These are phyloP conservation scores for Sinocyclocheilus rhinocerous DNA, from an alignment of 2,113 vertebrate species.

Conservation along the genomic window DNA sequence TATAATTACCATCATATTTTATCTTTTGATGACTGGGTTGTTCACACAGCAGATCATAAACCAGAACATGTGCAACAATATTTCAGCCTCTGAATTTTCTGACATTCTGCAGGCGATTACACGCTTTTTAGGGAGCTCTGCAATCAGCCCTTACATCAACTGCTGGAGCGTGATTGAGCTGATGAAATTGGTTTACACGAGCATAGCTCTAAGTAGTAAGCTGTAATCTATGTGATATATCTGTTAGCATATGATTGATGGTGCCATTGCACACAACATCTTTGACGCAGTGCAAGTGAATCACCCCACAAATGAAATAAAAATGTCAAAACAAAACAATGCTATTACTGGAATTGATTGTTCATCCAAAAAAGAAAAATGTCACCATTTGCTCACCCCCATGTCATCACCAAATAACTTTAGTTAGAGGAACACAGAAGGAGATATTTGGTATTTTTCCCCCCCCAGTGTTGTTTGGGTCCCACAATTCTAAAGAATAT, in stretches of 20 bases:
- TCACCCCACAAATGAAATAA: neutral
- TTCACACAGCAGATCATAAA: constrained; percentile 21
- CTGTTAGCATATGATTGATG: constrained; percentile 28
- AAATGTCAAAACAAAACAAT: constrained; percentile 8
- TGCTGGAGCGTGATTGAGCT: constrained; percentile 14
- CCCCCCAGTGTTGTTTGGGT: neutral
- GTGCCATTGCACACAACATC: constrained; percentile 11
- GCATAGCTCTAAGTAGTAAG: constrained; percentile 9
- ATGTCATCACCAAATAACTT: neutral
- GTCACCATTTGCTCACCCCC: neutral
- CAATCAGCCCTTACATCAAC: constrained; percentile 28
- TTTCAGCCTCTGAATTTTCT: constrained; percentile 21
- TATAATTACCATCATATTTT: constrained; percentile 29
- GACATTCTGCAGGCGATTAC: constrained; percentile 35
- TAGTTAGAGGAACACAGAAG: neutral
- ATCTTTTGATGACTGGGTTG: constrained; percentile 27
- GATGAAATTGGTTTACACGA: constrained; percentile 33
- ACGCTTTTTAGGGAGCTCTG: constrained; percentile 28
- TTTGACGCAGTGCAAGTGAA: neutral
- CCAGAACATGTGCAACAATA: constrained; percentile 1
- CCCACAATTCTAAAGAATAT: neutral
- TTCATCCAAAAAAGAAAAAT: neutral
- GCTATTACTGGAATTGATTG: constrained; percentile 20
- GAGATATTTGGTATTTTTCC: neutral
- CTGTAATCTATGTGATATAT: constrained; percentile 29